These are phyloP conservation scores for Leucoraja erinaceus DNA, from an alignment of 2,113 vertebrate genomes.

Conservation along the genomic window DNA sequence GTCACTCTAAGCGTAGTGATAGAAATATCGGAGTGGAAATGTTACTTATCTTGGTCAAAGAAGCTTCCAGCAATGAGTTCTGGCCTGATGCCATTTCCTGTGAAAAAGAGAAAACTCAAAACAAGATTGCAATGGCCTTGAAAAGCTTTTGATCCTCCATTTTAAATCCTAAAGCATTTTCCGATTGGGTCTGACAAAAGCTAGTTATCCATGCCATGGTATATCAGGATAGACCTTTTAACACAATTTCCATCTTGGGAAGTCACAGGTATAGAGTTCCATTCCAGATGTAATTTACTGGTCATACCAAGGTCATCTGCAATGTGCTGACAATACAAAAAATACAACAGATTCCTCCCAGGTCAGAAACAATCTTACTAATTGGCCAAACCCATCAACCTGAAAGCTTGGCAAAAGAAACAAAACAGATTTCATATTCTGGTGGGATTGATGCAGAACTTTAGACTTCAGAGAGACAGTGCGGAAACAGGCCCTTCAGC, in stretches of 20 bases:
- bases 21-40: slow-evolving; percentile 46
- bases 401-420: not conserved
- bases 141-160: slow-evolving; percentile 59
- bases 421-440: not conserved
- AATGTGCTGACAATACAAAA: not conserved
- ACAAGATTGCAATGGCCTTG: slow-evolving; percentile 56
- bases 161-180: slow-evolving; percentile 41
- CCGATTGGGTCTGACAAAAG: not conserved
- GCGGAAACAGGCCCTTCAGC: no score
- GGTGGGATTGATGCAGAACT: not conserved
- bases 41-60: slow-evolving; percentile 58
- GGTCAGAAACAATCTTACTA: not conserved
- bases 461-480: no score
- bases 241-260: not conserved
- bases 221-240: not conserved
- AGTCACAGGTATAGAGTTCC: not conserved
- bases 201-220: not conserved
- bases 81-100: slow-evolving; percentile 68
- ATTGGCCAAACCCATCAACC: not conserved
- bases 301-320: not conserved
- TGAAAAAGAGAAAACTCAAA: slow-evolving; percentile 48
- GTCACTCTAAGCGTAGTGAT: slow-evolving; percentile 53
- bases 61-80: slow-evolving; percentile 55
- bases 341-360: not conserved
- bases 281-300: not conserved